Evolutionary conservation across 2,113 vertebrate species (phyloP), one percentile per base, ranked within the genome.

Genomic region (Vidua chalybeata): DNA sequence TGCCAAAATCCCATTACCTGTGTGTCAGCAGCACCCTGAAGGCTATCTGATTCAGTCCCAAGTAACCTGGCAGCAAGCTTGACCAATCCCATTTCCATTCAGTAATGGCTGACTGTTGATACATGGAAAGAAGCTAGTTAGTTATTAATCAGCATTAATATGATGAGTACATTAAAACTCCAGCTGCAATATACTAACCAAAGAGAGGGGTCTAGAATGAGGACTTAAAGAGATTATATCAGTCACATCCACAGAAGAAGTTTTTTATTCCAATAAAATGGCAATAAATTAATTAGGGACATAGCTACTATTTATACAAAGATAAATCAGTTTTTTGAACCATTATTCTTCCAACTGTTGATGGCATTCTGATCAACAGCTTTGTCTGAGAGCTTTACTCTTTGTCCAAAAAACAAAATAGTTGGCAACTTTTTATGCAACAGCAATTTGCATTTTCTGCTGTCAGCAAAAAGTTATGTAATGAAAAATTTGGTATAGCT

Each of bases 131-230:
- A 98, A 91, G 93, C 96, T 97, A 97, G 98, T 99, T 99, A 98
- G 98, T 98, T 99, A 99, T 99, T 99, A 99, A 99, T 99, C 98
- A 99, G 97, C 98, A 98, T 99, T 99, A 99, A 99, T 98, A 98
- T 97, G 98, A 99, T 98, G 97, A 98, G 98, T 98, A 98, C 98
- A 99, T 99, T 98, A 99, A 98, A 97, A 97, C 98, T 98, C 98
- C 99, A 99, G 98, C 98, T 99, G 98, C 97, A 97, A 98, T 97
- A 98, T 97, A 98, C 98, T 98, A 99, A 99, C 98, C 98, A 98
- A 98, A 98, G 97, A 98, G 97, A 97, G 97, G 97, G 90, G 95
- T 97, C 96, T 97, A 96, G 96, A 98, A 97, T 94, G 98, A 98
- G 98, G 97, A 98, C 97, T 98, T 96, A 94, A 97, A 98, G 98